phyloP scores from a whole-genome alignment of 2,797 vertebrate genomes.

The Austrolebias charrua region DNA sequence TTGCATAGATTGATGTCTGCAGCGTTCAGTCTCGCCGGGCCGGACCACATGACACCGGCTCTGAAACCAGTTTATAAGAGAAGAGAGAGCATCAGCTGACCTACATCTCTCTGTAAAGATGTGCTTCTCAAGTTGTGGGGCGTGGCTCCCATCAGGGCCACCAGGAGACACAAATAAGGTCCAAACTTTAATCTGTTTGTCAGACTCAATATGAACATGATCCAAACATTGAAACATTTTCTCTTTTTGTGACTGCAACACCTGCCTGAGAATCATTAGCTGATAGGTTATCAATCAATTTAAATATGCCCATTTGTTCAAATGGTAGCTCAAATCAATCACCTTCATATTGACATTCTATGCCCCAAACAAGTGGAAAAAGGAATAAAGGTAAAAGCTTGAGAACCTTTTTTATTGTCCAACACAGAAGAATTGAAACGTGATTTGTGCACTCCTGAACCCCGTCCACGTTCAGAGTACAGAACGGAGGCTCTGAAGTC shows the following conservation, averaged over 20 bases:
- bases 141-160: not conserved
- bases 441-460: not conserved
- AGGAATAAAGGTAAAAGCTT: not conserved
- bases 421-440: too few species aligned
- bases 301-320: slow-evolving; percentile 1
- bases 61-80: not conserved
- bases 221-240: slow-evolving; percentile 3
- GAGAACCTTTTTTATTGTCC: too few species aligned
- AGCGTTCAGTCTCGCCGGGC: slow-evolving; percentile 8
- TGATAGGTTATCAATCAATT: not conserved
- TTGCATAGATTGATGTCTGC: slow-evolving; percentile 76
- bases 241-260: not conserved
- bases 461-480: not conserved
- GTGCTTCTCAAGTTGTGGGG: slow-evolving; percentile 12
- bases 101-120: slow-evolving; percentile 3
- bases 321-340: slow-evolving; percentile 1
- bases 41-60: not conserved
- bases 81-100: not conserved
- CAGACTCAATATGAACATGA: not conserved
- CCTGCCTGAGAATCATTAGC: slow-evolving; percentile 6
- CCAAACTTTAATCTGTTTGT: too few species aligned
- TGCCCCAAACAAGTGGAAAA: not conserved
- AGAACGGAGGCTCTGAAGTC: not conserved
- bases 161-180: too few species aligned
- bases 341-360: not conserved